Evolutionary conservation across 2,797 vertebrate species (phyloP).

Genomic region (Harpagifer antarcticus): DNA sequence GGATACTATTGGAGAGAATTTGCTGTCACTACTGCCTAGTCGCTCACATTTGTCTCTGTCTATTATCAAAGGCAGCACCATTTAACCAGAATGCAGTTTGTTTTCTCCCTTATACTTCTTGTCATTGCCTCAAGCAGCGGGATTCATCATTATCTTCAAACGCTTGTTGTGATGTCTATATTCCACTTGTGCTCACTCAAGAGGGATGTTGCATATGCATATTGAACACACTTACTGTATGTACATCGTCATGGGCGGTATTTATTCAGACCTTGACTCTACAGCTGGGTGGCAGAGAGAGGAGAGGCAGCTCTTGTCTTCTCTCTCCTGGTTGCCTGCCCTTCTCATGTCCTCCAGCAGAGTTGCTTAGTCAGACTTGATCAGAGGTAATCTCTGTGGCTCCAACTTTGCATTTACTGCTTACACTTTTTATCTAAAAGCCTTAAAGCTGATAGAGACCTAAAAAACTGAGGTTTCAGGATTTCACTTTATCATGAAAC

Average conservation of each 20-base stretch:
- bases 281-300: conserved; percentile 38
- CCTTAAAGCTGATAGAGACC: conserved; percentile 16
- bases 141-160: conserved; percentile 73
- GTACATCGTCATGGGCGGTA: conserved; percentile 19
- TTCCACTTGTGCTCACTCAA: conserved; percentile 53
- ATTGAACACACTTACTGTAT: conserved; percentile 34
- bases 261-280: conserved; percentile 43
- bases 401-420: conserved; percentile 57
- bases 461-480: conserved; percentile 7
- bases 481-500: neutral
- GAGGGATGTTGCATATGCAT: conserved; percentile 50
- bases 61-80: conserved; percentile 65
- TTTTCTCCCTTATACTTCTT: conserved; percentile 62
- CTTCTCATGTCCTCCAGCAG: conserved; percentile 67
- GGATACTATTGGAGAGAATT: conserved; percentile 44
- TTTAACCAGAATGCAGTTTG: conserved; percentile 65
- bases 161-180: conserved; percentile 59
- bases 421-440: conserved; percentile 49
- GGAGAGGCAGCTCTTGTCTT: conserved; percentile 43
- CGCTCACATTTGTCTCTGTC: conserved; percentile 70
- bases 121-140: conserved; percentile 69
- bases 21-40: conserved; percentile 55
- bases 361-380: conserved; percentile 50
- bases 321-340: conserved; percentile 64
- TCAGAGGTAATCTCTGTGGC: conserved; percentile 55